A percentile compares a stretch with the other conserved stretches of the same genome.
phyloP scores from a whole-genome alignment of 2,888 invertebrate genomes.

The Agrenia bidenticulata region DNA sequence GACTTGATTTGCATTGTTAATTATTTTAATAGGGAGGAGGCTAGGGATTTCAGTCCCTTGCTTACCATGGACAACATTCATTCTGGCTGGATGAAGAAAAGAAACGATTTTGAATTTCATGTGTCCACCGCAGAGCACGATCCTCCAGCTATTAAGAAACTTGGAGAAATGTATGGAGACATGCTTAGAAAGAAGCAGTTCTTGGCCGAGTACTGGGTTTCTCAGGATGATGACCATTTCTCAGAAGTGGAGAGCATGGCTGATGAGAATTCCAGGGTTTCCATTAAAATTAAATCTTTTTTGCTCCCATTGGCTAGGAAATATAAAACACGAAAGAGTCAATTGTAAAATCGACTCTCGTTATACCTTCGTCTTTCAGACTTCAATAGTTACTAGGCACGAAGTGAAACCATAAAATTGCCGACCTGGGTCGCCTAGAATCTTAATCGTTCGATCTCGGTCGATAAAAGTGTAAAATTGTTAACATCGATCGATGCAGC shows the following conservation, averaged over 20 bases:
- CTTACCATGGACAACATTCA: not conserved
- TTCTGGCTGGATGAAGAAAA: not conserved
- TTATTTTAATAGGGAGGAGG: slow-evolving; percentile 6
- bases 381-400: too few relatives aligned
- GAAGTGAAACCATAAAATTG: too few relatives aligned
- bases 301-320: not conserved
- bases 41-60: not conserved
- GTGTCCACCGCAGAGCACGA: slow-evolving; percentile 14
- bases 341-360: too few relatives aligned
- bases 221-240: slow-evolving; percentile 24
- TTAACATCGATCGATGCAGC: too few relatives aligned
- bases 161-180: slow-evolving; percentile 12
- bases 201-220: slow-evolving; percentile 6
- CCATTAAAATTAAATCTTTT: slow-evolving; percentile 6
- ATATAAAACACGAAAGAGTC: too few relatives aligned
- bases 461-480: too few relatives aligned
- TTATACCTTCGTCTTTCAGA: too few relatives aligned
- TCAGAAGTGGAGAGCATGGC: slow-evolving; percentile 20
- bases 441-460: too few relatives aligned
- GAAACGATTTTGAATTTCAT: not conserved
- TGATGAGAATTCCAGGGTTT: not conserved
- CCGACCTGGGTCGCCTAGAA: too few relatives aligned
- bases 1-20: not conserved
- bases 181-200: slow-evolving; percentile 10
- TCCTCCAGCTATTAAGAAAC: slow-evolving; percentile 9